Base-by-base conservation (phyloP, 2,797 vertebrate species). In the Fringilla coelebs region DNA sequence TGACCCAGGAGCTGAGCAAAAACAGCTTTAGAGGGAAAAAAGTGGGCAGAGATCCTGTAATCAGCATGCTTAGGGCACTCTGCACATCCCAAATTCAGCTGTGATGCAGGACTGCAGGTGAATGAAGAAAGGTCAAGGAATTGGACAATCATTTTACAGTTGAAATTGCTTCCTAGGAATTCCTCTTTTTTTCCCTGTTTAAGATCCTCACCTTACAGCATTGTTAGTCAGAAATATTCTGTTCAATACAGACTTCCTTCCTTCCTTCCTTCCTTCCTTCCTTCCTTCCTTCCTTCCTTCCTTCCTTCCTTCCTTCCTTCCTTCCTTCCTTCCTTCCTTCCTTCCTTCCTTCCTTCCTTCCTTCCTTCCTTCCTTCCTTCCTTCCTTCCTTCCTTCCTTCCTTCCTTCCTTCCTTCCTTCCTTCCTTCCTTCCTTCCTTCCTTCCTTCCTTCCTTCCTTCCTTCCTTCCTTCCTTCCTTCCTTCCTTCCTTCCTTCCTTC, bases 71-170 rank as follows among this genome's bases (percentile, higher is more conserved):
- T 22, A 31, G 72, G 24, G 16, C 34, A 62, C 16, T 19, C 41
- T 40, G 15, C 7, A 4, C 20, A 29, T 43, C 40, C n/a, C 31
- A n/a, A 14, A 49, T 15, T 9, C 28, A 22, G 29, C 36, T 52
- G 54, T 9, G 48, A n/a, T 11, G 28, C 29, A 61, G 62, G 49
- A 20, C 2, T 43, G 46, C 20, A 70, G 11, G 22, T 18, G 20
- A 68, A 21, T 19, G 51, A n/a, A 13, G 51, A 54, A 51, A 78
- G 24, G 48, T 9, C 13, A 40, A 63, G 17, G 17, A 29, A 48
- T 0, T 32, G 60, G 8, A 31, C 5, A 31, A 10, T 6, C 3
- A 6, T 41, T 48, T 41, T 15, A 21, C 7, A 17, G 14, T 5
- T 41, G 26, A 70, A 62, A 41, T 31, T 26, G 11, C 22, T 45